Evolutionary conservation across 2,888 invertebrate species (phyloP), one percentile per base, ranked within the genome.

Genomic region (Tachina fera): DNA sequence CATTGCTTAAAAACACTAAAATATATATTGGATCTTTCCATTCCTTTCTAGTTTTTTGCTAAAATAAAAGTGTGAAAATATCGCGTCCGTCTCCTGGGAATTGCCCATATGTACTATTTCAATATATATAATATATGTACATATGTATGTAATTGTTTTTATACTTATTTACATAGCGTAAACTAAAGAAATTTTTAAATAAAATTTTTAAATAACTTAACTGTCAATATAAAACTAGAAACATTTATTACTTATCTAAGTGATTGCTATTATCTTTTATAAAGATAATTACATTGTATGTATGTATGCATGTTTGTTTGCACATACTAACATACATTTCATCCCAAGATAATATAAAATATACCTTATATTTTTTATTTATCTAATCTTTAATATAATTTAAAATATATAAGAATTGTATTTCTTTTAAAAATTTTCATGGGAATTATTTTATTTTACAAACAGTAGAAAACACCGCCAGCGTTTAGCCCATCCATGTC

Each of bases 161-260:
- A 31, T 31, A 5, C 6, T 0, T 31, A 56, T 76, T 76, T 76
- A 65, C 45, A n/a, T 61, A 43, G 60, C 9, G 43, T 67, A 68
- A 68, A 31, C 51, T 53, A 53, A 60, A 65, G n/a, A 47, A 49
- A 39, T 49, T 19, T 39, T 77, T 60, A 68, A n/a, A 68, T 49
- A 51, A 45, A 1, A 1, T 4, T 1, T 53, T 61, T 53, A 49
- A 60, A 39, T 39, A 56, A 60, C 60, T 83, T 72, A 83, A 60
- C 43, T 71, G 77, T 67, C 77, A 71, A 83, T 77, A 77, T 67
- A 77, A 60, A 39, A 61, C 51, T 65, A 72, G 39, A n/a, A 58
- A 72, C 47, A 71, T 77, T 58, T 72, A 61, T 74, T 67, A 47
- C 41, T 58, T 65, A 51, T 10, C 63, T 14, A 51, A 70, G 41